Evolutionary conservation across 2,888 invertebrate species (phyloP).

Genomic region (Drosophila dives): DNA sequence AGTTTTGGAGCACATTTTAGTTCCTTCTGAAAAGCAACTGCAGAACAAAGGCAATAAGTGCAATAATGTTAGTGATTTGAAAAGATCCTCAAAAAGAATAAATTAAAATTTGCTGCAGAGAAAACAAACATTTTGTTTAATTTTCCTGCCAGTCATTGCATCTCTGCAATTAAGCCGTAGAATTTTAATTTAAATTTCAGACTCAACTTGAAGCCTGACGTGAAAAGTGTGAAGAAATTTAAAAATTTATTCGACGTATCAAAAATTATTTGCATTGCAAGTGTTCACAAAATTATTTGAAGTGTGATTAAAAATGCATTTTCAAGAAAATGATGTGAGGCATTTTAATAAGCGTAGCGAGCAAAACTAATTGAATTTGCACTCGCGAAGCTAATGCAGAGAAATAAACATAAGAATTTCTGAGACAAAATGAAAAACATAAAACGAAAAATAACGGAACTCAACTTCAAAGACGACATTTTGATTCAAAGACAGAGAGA

Average conservation of each 20-base stretch:
- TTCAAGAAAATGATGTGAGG: conserved; percentile 65
- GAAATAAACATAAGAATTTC: conserved; percentile 14
- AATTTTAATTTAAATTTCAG: conserved; percentile 29
- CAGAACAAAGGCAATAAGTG: neutral
- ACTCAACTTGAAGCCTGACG: neutral
- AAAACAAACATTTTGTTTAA: neutral
- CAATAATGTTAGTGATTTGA: neutral
- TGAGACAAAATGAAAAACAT: neutral
- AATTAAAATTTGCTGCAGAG: neutral
- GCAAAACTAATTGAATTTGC: conserved; percentile 67
- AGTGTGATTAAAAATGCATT: conserved; percentile 67
- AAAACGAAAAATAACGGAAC: conserved; percentile 18
- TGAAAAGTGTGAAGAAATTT: conserved; percentile 1
- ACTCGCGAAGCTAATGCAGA: conserved; percentile 28
- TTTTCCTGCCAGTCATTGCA: neutral
- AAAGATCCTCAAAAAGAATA: neutral
- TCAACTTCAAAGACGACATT: conserved; percentile 68
- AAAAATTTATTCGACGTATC: neutral
- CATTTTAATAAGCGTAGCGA: conserved; percentile 67
- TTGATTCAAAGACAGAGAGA: conserved; percentile 44
- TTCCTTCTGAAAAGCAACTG: neutral
- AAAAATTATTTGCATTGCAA: conserved; percentile 35
- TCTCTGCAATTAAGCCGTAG: neutral
- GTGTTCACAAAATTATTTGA: conserved; percentile 50
- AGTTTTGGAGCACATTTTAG: neutral